A percentile compares a stretch with the other conserved stretches of the same genome.
Conservation (phyloP, 1,140 invertebrate genomes). For the Parasteatoda tepidariorum region DNA sequence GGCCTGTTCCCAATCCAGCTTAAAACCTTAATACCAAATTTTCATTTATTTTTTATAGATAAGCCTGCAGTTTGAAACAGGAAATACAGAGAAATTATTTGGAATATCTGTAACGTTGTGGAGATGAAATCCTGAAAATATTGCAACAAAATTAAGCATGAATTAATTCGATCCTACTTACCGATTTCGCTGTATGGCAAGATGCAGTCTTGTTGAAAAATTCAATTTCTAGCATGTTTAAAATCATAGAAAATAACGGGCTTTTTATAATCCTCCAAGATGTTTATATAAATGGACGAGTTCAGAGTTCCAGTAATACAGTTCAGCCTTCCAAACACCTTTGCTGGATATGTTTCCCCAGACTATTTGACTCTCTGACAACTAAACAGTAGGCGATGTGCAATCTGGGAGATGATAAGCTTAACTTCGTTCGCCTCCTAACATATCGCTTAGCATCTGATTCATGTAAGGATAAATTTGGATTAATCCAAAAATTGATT, state of each 20-base stretch:
- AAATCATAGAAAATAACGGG: slow-evolving; percentile 1
- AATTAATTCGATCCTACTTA: neutral
- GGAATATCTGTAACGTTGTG: neutral
- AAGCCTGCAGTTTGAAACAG: neutral
- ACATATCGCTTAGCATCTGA: neutral
- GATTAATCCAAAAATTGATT: slow-evolving; percentile 16
- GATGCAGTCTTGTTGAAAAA: neutral
- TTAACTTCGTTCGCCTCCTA: neutral
- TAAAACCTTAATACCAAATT: slow-evolving; percentile 17
- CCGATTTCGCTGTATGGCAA: neutral
- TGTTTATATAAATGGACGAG: neutral
- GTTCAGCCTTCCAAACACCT: neutral
- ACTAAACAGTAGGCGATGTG: neutral
- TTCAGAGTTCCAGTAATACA: slow-evolving; percentile 2
- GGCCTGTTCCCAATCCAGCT: neutral
- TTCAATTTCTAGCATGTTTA: neutral
- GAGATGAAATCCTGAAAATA: slow-evolving; percentile 1
- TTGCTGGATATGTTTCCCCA: slow-evolving; percentile 8
- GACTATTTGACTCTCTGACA: neutral
- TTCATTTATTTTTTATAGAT: too few species aligned
- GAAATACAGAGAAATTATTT: neutral
- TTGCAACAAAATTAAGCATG: neutral
- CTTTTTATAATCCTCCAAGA: neutral
- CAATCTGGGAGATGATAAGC: neutral
- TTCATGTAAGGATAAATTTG: slow-evolving; percentile 3